Evolutionary conservation across 2,113 vertebrate genomes (phyloP).

Genomic region (Pitta sordida): DNA sequence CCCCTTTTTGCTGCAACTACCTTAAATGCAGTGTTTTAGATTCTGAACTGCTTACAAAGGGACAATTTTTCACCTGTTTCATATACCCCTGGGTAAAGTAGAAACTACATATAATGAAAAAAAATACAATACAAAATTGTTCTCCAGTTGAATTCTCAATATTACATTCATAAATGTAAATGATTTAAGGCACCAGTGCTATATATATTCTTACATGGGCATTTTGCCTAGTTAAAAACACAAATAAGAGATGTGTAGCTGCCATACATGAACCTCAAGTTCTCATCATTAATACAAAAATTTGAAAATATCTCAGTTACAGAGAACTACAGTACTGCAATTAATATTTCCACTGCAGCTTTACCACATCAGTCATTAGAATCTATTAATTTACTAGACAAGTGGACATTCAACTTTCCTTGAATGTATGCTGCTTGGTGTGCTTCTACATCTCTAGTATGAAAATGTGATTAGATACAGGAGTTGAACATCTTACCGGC

Average conservation of each 20-base stretch:
- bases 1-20: neutral
- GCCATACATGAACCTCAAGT: neutral
- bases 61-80: neutral
- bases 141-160: neutral
- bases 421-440: neutral
- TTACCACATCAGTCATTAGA: neutral
- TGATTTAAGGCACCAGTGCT: neutral
- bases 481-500: neutral
- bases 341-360: neutral
- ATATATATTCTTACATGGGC: neutral
- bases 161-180: neutral
- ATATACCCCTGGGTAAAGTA: constrained; percentile 15
- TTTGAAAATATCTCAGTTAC: neutral
- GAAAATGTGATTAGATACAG: neutral
- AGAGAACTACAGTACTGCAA: neutral
- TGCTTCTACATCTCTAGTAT: neutral
- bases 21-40: neutral
- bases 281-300: neutral
- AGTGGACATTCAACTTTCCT: neutral
- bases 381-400: neutral
- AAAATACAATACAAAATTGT: neutral
- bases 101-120: neutral
- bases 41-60: neutral
- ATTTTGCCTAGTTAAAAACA: neutral
- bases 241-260: neutral